Conservation (phyloP, 37 sponge, comb jelly and placozoan genomes). For the Beroe forskalii region DNA sequence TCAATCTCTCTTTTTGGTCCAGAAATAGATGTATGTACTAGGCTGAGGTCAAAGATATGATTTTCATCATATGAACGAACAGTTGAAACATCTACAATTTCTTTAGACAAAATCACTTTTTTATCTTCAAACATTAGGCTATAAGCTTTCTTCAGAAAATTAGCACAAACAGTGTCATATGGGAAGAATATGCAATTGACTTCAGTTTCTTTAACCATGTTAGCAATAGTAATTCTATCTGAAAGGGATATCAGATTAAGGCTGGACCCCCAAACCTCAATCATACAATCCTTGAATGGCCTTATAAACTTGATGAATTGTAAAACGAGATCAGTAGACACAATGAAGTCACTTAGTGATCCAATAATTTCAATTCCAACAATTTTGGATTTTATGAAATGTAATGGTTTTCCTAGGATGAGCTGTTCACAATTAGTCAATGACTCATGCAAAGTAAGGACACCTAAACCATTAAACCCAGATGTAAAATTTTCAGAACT, state of each 20-base stretch:
- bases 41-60: background rate
- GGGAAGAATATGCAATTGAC: conserved; percentile 30
- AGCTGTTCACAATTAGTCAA: conserved; percentile 13
- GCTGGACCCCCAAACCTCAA: conserved; percentile 55
- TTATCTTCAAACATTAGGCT: background rate
- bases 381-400: background rate
- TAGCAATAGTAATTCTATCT: conserved; percentile 46
- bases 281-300: background rate
- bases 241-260: conserved; percentile 5
- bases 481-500: conserved; percentile 35
- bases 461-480: conserved; percentile 48
- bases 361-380: conserved; percentile 9
- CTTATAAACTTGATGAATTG: conserved; percentile 42
- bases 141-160: background rate
- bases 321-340: conserved; percentile 54
- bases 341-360: background rate
- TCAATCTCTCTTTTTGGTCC: conserved; percentile 39
- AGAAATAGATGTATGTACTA: background rate
- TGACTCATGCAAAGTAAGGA: background rate
- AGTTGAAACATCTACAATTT: background rate
- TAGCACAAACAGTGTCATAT: conserved; percentile 3
- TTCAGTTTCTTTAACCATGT: conserved; percentile 57
- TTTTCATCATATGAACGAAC: background rate
- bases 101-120: conserved; percentile 18
- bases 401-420: conserved; percentile 15